These are phyloP conservation scores for Mythimna ferrago DNA, from an alignment of 2,888 invertebrate genomes.

Conservation along the genomic window DNA sequence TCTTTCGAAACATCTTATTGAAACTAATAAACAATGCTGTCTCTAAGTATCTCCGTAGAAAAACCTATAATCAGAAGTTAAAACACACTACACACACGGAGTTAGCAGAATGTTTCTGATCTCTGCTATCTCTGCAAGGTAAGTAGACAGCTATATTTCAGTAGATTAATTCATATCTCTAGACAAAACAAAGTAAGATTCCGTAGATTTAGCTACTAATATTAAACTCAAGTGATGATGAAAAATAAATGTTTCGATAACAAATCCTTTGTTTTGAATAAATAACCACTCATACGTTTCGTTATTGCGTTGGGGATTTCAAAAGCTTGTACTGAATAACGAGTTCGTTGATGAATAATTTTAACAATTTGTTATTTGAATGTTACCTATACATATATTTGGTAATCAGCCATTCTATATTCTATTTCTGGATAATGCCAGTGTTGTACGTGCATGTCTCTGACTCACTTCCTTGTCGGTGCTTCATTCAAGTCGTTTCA, in stretches of 20 bases:
- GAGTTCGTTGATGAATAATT: background rate
- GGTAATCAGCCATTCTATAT: constrained; percentile 33
- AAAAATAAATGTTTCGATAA: constrained; percentile 13
- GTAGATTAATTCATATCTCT: constrained; percentile 17
- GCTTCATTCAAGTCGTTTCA: constrained; percentile 60
- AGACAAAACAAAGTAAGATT: constrained; percentile 49
- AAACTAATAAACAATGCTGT: background rate
- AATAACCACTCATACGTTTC: constrained; percentile 24
- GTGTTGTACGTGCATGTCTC: constrained; percentile 62
- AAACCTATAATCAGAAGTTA: background rate
- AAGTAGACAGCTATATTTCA: background rate
- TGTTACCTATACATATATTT: constrained; percentile 18
- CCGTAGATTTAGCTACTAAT: constrained; percentile 15
- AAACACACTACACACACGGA: background rate
- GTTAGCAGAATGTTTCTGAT: background rate
- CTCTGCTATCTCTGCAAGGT: background rate
- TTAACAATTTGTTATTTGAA: constrained; percentile 13
- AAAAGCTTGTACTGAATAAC: constrained; percentile 2
- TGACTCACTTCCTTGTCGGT: constrained; percentile 72
- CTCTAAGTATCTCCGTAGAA: background rate
- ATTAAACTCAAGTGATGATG: constrained; percentile 14
- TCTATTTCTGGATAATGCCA: constrained; percentile 65
- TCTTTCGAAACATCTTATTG: background rate
- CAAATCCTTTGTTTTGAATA: constrained; percentile 39
- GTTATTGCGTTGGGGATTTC: constrained; percentile 4